phyloP scores from a whole-genome alignment of 1,140 invertebrate genomes.

The Heliconius melpomene region DNA sequence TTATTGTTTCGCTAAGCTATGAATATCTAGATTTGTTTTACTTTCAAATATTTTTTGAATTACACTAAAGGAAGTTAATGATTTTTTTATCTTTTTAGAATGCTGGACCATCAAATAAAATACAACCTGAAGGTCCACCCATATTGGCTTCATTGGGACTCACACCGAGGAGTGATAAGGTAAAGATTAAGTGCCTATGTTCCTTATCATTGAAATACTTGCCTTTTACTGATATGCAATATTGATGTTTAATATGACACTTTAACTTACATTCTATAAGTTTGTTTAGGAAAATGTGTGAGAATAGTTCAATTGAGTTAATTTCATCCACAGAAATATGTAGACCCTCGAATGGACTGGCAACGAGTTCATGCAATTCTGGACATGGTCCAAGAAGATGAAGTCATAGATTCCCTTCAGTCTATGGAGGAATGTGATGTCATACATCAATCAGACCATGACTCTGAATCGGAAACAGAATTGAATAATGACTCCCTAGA shows the following conservation, averaged over 20 bases:
- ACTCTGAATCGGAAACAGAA: conserved; percentile 71
- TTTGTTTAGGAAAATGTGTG: conserved; percentile 36
- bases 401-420: conserved; percentile 73
- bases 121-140: conserved; percentile 78
- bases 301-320: conserved; percentile 76
- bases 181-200: conserved; percentile 62
- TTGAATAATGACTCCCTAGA: conserved; percentile 54
- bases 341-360: conserved; percentile 79
- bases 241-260: conserved; percentile 48
- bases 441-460: conserved; percentile 69
- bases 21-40: background rate
- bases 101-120: conserved; percentile 55
- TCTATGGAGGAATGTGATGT: conserved; percentile 69
- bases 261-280: conserved; percentile 35
- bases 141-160: conserved; percentile 79
- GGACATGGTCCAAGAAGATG: conserved; percentile 75
- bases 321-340: conserved; percentile 79
- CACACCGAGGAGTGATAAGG: conserved; percentile 81
- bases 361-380: conserved; percentile 77
- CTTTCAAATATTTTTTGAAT: background rate
- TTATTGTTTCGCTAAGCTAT: background rate
- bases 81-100: conserved; percentile 54
- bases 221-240: conserved; percentile 22
- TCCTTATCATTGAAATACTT: conserved; percentile 50
- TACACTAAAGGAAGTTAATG: background rate